Evolutionary conservation across 2,113 vertebrate species (phyloP), one percentile per base, ranked within the genome.

Genomic region (Sinocyclocheilus maitianheensis): DNA sequence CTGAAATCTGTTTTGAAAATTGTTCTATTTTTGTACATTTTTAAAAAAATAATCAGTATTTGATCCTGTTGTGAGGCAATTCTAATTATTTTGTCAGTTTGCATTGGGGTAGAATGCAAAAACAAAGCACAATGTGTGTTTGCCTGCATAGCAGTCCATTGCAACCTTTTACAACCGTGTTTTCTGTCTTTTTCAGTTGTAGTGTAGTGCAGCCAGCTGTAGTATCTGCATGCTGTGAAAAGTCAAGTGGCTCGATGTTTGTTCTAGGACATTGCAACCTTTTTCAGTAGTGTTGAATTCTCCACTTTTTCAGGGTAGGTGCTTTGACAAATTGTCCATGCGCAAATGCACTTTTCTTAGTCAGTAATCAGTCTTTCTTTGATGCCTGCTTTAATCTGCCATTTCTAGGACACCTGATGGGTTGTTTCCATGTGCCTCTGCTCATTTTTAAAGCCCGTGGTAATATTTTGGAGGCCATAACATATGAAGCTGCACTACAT

Each of bases 341-440:
- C 14, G 40, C 43, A 55, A 69, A 87, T 83, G 85, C 71, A 84
- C 69, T 76, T 87, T 81, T 53, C n/a, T 76, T 51, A 77, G 18
- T 10, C 34, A 71, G 58, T 62, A 58, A n/a, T 81, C 77, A 6
- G 37, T 67, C 46, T 81, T 67, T 48, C 46, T 80, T 74, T 85
- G n/a, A 67, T 8, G 58, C 48, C 60, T 71, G 81, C 67, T 60
- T 81, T 80, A 76, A 60, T 84, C 77, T 86, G 84, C 76, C 77
- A 83, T 74, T 60, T 74, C 60, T 62, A 80, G 81, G 77, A 77
- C 71, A 81, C 77, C n/a, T 67, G n/a, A 65, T 43, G 40, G 10
- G 7, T n/a, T 58, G 43, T 84, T 81, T 65, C 60, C 69, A 51
- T 69, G 81, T 86, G 88, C 84, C 86, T 89, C 62, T 75, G 22